phyloP scores from a whole-genome alignment of 2,797 vertebrate genomes.

The Synaphobranchus kaupii region DNA sequence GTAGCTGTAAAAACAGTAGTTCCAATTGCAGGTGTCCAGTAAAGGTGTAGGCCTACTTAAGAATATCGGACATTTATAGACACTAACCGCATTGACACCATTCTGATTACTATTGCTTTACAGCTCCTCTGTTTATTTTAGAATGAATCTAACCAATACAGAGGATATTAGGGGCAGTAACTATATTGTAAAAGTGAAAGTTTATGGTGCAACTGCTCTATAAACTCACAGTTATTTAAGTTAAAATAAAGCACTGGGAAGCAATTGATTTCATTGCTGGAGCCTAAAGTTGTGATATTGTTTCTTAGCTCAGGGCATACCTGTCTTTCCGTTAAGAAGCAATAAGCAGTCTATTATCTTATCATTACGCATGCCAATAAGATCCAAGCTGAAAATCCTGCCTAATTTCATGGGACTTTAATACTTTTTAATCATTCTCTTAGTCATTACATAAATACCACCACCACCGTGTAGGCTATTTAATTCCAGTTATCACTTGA shows the following conservation, averaged over 20 bases:
- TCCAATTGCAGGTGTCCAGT: slow-evolving; percentile 39
- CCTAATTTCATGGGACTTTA: background rate
- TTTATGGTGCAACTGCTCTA: slow-evolving; percentile 78
- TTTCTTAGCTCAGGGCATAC: slow-evolving; percentile 35
- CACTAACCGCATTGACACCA: slow-evolving; percentile 53
- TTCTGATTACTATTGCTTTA: slow-evolving; percentile 65
- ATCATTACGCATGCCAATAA: background rate
- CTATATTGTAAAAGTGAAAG: slow-evolving; percentile 73
- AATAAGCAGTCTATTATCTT: background rate
- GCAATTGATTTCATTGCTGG: slow-evolving; percentile 53
- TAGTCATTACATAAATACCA: background rate
- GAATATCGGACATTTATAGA: slow-evolving; percentile 65
- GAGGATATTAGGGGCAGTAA: slow-evolving; percentile 70
- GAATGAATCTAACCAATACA: slow-evolving; percentile 69
- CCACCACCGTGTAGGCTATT: background rate
- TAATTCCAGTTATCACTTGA: background rate
- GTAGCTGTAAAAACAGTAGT: slow-evolving; percentile 60
- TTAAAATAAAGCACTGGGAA: slow-evolving; percentile 41
- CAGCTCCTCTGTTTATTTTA: slow-evolving; percentile 71
- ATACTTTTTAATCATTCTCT: background rate
- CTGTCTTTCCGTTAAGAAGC: background rate
- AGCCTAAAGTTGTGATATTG: slow-evolving; percentile 48
- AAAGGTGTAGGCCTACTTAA: slow-evolving; percentile 40
- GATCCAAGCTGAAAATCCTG: background rate
- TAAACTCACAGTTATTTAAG: slow-evolving; percentile 69